Evolutionary conservation across 2,113 vertebrate genomes (phyloP), one percentile per base, ranked within the genome.

Genomic region (Vimba vimba): DNA sequence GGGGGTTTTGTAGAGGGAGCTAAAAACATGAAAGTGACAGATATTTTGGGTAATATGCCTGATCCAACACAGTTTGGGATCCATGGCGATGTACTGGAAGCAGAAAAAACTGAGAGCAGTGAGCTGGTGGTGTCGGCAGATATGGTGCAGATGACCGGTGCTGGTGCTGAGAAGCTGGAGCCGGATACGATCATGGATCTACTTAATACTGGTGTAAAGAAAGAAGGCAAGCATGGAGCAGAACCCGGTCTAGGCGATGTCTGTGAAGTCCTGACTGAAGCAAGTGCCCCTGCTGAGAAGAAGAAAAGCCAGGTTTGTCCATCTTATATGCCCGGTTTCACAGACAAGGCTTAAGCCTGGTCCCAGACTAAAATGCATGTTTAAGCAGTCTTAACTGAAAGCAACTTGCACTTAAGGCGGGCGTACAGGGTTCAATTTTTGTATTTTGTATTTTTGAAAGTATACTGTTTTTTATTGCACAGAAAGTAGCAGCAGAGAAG

Each of bases 51-150:
- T 12, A 98, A 98, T 92, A 99, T 99, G 98, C 98, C 98, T 13
- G 97, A 99, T 91, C 98, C 98, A 0, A 99, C 97, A 8, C 98
- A 99, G 77, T 99, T 98, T 90, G 97, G 98, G 84, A 98, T 99
- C 89, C 98, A 99, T 1, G 96, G 97, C 2, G 98, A 99, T 73
- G 91, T 93, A 23, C 15, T 94, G 19, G 98, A 98, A 86, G 92
- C 91, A 8, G 98, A 99, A 88, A 97, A 97, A 87, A 89, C 89
- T n/a, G 98, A 99, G 82, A 87, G 91, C 1, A 21, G 88, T 2
- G 97, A 98, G 85, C 91, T 93, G 0, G 90, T 94, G 0, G 86
- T 95, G 50, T 90, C 93, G 52, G 60, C 92, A 8, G 97, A 98
- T 45, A 92, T 94, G 0, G 93, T 93, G 4, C 94, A 95, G 33